Evolutionary conservation across 2,113 vertebrate species (phyloP), one percentile per base, ranked within the genome.

Genomic region (Gavia stellata): DNA sequence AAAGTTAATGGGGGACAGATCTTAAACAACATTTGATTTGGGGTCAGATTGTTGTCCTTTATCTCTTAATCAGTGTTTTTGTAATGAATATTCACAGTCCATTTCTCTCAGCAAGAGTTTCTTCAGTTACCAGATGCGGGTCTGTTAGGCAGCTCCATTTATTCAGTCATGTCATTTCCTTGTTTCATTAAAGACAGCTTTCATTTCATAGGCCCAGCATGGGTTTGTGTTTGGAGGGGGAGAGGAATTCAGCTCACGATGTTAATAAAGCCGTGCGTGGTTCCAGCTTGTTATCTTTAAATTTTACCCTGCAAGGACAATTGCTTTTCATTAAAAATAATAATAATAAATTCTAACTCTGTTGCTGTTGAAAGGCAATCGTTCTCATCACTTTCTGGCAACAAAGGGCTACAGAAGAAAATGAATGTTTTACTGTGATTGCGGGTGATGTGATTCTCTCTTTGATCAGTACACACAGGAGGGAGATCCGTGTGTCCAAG

Each of bases 131-230:
- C 70, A 93, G 66, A 36, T 18, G 34, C 0, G 1, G 44, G 53
- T 81, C 88, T 81, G 67, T 74, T 89, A 91, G 53, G 52, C 87
- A 90, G 59, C 53, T 89, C 70, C 86, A 74, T 94, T 95, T 67
- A 82, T 66, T 90, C 85, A 85, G 29, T 73, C 34, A 18, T 80
- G 66, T 88, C 25, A 38, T 94, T 95, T 93, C 94, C 90, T 65
- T 70, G n/a, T 95, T 93, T 86, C 91, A 82, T 95, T 96, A 84
- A 92, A 86, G 85, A 75, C 88, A 94, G 87, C 33, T 96, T 97
- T 92, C 83, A 86, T 92, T 97, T 95, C 73, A 82, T 47, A 91
- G 45, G 52, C 86, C 38, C 95, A 96, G 73, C 89, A 87, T 95
- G 92, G 62, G 74, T 80, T 85, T 87, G 19, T 58, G 49, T 93